A percentile compares a stretch with the other conserved stretches of the same genome.
These are phyloP conservation scores for Octomys mimax DNA, from an alignment of 2,797 vertebrate genomes.

Conservation along the genomic window DNA sequence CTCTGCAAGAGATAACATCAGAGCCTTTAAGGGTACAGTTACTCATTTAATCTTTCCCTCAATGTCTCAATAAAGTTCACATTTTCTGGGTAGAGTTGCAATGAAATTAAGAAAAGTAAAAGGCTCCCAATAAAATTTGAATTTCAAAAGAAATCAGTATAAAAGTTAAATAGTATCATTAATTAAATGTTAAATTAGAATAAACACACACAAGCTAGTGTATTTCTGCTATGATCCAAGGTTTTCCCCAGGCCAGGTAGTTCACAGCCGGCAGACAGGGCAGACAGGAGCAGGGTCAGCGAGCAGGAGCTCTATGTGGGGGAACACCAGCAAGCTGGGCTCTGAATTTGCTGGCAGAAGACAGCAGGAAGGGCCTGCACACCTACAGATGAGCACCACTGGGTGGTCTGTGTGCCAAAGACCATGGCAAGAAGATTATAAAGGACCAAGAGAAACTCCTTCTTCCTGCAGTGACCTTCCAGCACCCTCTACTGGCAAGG, in stretches of 20 bases:
- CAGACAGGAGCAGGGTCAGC: background rate
- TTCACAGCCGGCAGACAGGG: background rate
- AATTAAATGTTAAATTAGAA: background rate
- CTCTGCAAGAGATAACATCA: background rate
- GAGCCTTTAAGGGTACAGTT: background rate
- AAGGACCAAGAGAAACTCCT: background rate
- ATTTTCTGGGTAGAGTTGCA: background rate
- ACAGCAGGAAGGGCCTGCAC: background rate
- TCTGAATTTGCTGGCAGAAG: background rate
- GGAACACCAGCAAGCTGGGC: too few relatives aligned
- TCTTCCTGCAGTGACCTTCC: background rate
- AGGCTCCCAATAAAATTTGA: background rate
- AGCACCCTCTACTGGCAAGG: conserved; percentile 10
- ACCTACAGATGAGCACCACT: background rate
- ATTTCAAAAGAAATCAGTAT: background rate
- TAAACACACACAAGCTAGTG: background rate
- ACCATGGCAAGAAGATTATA: background rate
- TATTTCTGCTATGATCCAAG: background rate
- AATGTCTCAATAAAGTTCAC: background rate
- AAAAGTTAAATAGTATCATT: background rate
- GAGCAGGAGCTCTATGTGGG: background rate
- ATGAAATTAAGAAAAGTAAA: background rate
- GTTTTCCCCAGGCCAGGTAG: background rate
- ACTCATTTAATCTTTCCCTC: background rate
- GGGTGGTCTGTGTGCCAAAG: background rate